phyloP scores from a whole-genome alignment of 53 echinoderm and acorn worm species.

The Echinometra lucunter region DNA sequence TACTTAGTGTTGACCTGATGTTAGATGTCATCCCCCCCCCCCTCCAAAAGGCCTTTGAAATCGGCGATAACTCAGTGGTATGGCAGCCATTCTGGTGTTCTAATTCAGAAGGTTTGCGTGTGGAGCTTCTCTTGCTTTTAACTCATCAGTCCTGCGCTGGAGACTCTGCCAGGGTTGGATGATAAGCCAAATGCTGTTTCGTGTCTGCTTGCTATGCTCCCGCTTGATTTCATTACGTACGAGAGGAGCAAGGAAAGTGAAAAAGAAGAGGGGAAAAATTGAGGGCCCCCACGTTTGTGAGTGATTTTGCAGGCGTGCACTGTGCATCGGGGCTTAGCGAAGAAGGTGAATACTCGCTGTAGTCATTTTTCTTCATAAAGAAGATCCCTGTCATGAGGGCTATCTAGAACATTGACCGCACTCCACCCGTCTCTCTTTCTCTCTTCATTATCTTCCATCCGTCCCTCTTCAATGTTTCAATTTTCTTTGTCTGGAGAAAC shows the following conservation, averaged over 20 bases:
- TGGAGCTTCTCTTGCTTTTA: conserved; percentile 41
- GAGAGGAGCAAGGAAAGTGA: neutral
- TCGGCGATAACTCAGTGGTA: neutral
- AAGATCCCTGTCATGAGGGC: neutral
- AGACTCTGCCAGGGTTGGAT: neutral
- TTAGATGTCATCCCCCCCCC: neutral
- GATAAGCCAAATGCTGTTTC: conserved; percentile 60
- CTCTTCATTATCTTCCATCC: conserved; percentile 16
- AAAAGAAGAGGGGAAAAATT: neutral
- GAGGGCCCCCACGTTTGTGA: neutral
- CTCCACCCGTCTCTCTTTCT: neutral
- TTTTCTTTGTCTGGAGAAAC: conserved; percentile 27
- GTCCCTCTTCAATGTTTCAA: neutral
- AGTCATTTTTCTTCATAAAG: conserved; percentile 28
- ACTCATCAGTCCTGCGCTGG: conserved; percentile 24
- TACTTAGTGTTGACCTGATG: neutral
- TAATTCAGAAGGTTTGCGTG: conserved; percentile 51
- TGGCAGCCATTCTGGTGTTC: conserved; percentile 27
- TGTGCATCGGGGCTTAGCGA: conserved; percentile 9
- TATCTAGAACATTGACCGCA: conserved; percentile 55
- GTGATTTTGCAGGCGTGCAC: conserved; percentile 57
- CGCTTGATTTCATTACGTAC: conserved; percentile 53
- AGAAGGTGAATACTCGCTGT: conserved; percentile 48
- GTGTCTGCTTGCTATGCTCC: conserved; percentile 13
- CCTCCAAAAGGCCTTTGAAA: neutral